Percentiles rank a stretch among this genome's conserved stretches.
Conservation (phyloP, 2,113 vertebrate species). For the Blennius ocellaris region DNA sequence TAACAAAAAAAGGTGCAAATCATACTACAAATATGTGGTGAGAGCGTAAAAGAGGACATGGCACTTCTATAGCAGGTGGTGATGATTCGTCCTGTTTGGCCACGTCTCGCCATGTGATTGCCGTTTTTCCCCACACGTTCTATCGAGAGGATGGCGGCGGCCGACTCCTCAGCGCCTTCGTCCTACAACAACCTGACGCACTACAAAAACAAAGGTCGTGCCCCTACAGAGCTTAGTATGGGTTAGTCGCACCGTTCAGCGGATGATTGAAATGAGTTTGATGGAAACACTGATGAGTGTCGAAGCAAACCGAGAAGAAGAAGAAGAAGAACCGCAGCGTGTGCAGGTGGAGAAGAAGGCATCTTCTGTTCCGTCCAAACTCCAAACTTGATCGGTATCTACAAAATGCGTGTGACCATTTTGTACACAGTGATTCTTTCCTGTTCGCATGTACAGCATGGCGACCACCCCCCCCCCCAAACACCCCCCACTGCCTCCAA, state of each 20-base stretch:
- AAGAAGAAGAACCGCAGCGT: constrained; percentile 80
- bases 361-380: constrained; percentile 88
- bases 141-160: constrained; percentile 24
- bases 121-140: constrained; percentile 34
- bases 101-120: too few relatives aligned
- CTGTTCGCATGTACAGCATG: constrained; percentile 86
- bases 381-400: constrained; percentile 89
- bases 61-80: constrained; percentile 71
- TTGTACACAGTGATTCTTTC: constrained; percentile 92
- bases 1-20: constrained; percentile 73
- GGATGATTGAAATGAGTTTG: constrained; percentile 56
- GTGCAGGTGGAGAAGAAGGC: constrained; percentile 90
- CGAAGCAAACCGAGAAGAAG: constrained; percentile 25
- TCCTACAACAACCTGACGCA: background rate
- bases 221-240: constrained; percentile 58
- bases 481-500: constrained; percentile 73
- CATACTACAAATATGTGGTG: constrained; percentile 69
- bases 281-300: constrained; percentile 39
- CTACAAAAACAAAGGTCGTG: constrained; percentile 40
- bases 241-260: constrained; percentile 50
- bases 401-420: constrained; percentile 91
- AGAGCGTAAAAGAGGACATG: constrained; percentile 71
- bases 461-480: constrained; percentile 46
- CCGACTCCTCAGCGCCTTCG: background rate
- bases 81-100: too few relatives aligned